Base-by-base conservation (phyloP, 1,140 invertebrate genomes). In the Theocolax elegans region DNA sequence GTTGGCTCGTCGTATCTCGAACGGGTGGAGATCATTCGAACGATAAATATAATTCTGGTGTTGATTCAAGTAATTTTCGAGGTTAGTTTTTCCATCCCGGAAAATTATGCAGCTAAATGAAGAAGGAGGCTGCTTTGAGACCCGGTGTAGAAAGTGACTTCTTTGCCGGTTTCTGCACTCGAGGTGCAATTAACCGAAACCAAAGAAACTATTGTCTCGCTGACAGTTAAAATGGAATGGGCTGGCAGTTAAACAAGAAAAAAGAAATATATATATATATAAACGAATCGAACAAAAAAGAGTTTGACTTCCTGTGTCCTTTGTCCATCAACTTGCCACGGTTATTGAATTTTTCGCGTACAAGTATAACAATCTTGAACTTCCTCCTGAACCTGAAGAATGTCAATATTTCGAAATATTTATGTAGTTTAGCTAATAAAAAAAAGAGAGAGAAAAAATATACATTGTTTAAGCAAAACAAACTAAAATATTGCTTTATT, bases 151-250 rank as follows among this genome's bases (percentile, higher is more conserved):
- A 63, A 63, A 63, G 60, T 51, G 27, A 63, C 23, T 29, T 23
- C 59, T 46, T 62, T 44, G 56, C n/a, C 35, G 17, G 17, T 25
- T 38, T 25, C 42, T 19, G 35, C 21, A 29, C 23, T 60, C 8
- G 31, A 35, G 35, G 10, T 6, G 40, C 58, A 53, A 67, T 67
- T 48, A 67, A 31, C 25, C 42, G 35, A 59, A 15, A 31, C 25
- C 13, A 58, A 58, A 67, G 40, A 48, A 67, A 48, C 65, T 35
- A 58, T 67, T 67, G 44, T 68, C 46, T 49, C 40, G 19, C 12
- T 27, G 51, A 56, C 42, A 31, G 17, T 58, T 67, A 58, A 67
- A 56, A 29, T 56, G 25, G 17, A 46, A 51, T 3, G 27, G 56
- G 56, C 19, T 40, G 35, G 35, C 31, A 60, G 19, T 69, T 17